Evolutionary conservation across 2,797 vertebrate genomes (phyloP).

Genomic region (Chloroceryle inda): DNA sequence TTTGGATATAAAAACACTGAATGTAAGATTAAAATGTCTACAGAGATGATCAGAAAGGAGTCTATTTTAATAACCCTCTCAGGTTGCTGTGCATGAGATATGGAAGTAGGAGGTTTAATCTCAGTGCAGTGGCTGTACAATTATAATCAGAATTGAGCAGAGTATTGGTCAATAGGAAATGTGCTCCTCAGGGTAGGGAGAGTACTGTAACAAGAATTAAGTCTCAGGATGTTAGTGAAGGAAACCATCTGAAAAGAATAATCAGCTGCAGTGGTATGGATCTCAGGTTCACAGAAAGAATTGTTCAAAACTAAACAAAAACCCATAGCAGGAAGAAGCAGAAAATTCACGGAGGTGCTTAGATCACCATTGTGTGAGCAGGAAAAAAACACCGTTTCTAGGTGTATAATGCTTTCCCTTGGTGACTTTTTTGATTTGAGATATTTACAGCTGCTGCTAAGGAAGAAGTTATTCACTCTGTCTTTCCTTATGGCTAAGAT

Average conservation of each 20-base stretch:
- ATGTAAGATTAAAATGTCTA: conserved; percentile 74
- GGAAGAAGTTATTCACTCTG: not conserved
- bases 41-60: conserved; percentile 75
- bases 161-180: conserved; percentile 71
- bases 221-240: conserved; percentile 33
- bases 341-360: not conserved
- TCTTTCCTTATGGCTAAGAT: conserved; percentile 9
- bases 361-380: not conserved
- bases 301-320: conserved; percentile 25
- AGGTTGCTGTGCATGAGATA: conserved; percentile 61
- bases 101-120: conserved; percentile 70
- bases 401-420: not conserved
- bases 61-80: conserved; percentile 75
- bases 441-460: conserved; percentile 15
- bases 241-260: conserved; percentile 60
- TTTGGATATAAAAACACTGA: conserved; percentile 76
- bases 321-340: not conserved
- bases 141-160: conserved; percentile 75
- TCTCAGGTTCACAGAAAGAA: not conserved
- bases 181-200: conserved; percentile 43
- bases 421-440: conserved; percentile 3
- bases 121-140: conserved; percentile 66
- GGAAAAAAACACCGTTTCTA: not conserved
- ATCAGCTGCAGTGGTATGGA: conserved; percentile 44
- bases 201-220: conserved; percentile 66